Evolutionary conservation across 2,113 vertebrate species (phyloP).

Genomic region (Eclectus roratus): DNA sequence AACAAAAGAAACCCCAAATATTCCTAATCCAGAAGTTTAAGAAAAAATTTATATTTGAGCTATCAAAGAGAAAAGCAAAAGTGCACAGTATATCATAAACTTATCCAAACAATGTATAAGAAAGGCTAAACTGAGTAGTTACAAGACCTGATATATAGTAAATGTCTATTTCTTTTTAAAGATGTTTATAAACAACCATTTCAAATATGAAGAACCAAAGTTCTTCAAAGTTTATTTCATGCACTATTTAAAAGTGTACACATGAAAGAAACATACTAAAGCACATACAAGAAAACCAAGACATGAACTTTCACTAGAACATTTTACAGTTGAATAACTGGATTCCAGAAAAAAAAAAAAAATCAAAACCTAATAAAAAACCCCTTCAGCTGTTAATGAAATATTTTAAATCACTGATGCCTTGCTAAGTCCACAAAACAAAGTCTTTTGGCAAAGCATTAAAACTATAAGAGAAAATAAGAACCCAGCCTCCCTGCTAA

Average conservation of each 20-base stretch:
- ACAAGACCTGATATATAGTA: background rate
- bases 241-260: background rate
- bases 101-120: background rate
- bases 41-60: background rate
- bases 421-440: background rate
- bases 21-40: background rate
- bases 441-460: background rate
- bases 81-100: background rate
- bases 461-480: background rate
- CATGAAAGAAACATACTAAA: background rate
- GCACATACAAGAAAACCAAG: background rate
- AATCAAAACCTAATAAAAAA: background rate
- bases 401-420: background rate
- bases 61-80: background rate
- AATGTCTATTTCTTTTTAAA: background rate
- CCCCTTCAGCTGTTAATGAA: background rate
- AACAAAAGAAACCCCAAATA: background rate
- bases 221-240: background rate
- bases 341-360: background rate
- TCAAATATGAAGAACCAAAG: background rate
- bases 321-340: background rate
- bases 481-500: background rate
- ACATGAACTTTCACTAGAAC: background rate
- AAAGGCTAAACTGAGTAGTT: background rate
- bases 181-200: background rate